A percentile compares a stretch with the other conserved stretches of the same genome.
Conservation (phyloP, 1,140 invertebrate species). For the Trichomalopsis sarcophagae region DNA sequence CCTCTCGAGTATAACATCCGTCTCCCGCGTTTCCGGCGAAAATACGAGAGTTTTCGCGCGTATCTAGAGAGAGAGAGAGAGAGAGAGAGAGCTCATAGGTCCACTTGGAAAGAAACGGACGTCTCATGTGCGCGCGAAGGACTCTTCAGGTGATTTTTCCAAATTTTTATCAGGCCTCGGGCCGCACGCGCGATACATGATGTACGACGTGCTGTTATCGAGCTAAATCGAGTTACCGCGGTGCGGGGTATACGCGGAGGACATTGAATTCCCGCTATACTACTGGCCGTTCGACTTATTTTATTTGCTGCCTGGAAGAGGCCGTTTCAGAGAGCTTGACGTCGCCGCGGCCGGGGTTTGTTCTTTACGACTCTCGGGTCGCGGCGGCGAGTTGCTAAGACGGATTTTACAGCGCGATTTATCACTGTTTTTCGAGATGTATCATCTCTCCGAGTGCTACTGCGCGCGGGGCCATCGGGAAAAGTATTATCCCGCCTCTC, state of each 20-base stretch:
- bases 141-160: conserved; percentile 25
- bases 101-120: too few relatives aligned
- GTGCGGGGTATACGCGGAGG: not conserved
- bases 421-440: conserved; percentile 10
- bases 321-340: too few relatives aligned
- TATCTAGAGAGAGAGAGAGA: too few relatives aligned
- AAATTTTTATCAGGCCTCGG: conserved; percentile 10
- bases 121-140: not conserved
- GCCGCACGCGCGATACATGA: not conserved
- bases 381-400: not conserved
- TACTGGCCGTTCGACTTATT: not conserved
- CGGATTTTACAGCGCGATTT: not conserved
- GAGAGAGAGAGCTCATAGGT: too few relatives aligned
- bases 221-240: conserved; percentile 2
- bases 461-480: too few relatives aligned
- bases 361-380: not conserved
- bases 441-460: not conserved
- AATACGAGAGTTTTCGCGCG: too few relatives aligned
- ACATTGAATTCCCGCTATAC: not conserved
- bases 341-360: not conserved
- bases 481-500: not conserved
- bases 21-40: too few relatives aligned
- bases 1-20: too few relatives aligned
- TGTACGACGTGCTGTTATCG: not conserved
- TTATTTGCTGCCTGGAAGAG: too few relatives aligned